Base-by-base conservation (phyloP, 2,888 invertebrate genomes). In the Polietes domitor region DNA sequence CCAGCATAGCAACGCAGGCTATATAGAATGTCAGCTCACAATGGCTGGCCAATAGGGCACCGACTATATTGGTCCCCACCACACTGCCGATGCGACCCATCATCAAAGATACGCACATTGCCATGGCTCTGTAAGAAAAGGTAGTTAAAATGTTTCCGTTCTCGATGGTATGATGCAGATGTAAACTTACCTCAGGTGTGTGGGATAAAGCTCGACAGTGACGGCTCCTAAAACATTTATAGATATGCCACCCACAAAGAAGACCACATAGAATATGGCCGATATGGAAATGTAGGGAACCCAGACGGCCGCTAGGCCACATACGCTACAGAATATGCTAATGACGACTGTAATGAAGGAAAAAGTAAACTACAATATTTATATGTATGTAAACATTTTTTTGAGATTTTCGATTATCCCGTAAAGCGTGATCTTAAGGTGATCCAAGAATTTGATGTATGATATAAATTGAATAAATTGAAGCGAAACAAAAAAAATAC, bases 71-170 rank as follows among this genome's bases (percentile, higher is more conserved):
- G 1, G 93, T 91, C 5, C 93, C 93, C 28, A 92, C 89, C 85
- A 93, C 92, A 55, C 93, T 93, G 3, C 93, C 93, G 32, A 89
- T 73, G n/a, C 93, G 90, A 17, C 93, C 93, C 84, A 92, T 91
- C 93, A 93, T 93, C 15, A 93, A 86, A 0, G 93, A 93, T 78
- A 93, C 92, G 37, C 93, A 93, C 79, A 93, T 88, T 41, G 93
- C 93, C 93, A 93, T 93, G 50, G 92, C 93, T 87, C 93, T 91
- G 76, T 89, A 89, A 80, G 55, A 32, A 9, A 41, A n/a, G 21
- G 15, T 73, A 7, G 55, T n/a, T n/a, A 53, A 7, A 10, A 65
- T 41, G 24, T 28, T 65, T 61, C 41, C 9, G n/a, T n/a, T n/a
- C n/a, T n/a, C 28, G 41, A 15, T 26, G n/a, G 21, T n/a, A n/a